Conservation (phyloP, 2,113 vertebrate genomes). For the Scartelaos histophorus region DNA sequence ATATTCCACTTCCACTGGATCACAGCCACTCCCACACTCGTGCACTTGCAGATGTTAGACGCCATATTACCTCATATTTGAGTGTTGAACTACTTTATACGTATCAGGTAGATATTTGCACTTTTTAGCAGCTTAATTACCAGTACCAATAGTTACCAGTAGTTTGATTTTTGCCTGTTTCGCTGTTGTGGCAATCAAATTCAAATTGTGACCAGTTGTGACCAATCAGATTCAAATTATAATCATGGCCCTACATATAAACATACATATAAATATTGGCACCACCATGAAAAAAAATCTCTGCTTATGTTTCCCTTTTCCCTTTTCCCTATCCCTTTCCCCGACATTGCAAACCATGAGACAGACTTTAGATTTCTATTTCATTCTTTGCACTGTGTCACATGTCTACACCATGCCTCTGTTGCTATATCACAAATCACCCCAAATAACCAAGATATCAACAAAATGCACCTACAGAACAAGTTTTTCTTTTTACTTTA, state of each 20-base stretch:
- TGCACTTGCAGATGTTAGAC: neutral
- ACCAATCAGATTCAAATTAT: no score
- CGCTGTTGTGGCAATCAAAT: no score
- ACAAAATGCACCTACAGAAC: neutral
- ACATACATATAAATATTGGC: no score
- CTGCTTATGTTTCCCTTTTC: neutral
- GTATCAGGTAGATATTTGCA: neutral
- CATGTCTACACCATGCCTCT: no score
- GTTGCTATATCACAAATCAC: neutral
- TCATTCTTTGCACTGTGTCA: no score
- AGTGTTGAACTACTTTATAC: neutral
- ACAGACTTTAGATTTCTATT: neutral
- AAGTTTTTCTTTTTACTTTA: slow-evolving; percentile 36
- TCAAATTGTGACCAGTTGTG: no score
- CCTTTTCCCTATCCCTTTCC: no score
- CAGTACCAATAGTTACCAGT: no score
- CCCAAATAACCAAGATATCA: neutral
- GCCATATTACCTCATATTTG: neutral
- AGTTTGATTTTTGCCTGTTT: no score
- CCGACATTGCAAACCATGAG: neutral
- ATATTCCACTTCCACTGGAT: slow-evolving; percentile 51
- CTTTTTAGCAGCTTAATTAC: no score
- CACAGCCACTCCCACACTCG: neutral
- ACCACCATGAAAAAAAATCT: no score
- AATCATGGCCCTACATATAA: no score